Conservation (phyloP, 2,888 invertebrate genomes). For the Drosophila silvestris region DNA sequence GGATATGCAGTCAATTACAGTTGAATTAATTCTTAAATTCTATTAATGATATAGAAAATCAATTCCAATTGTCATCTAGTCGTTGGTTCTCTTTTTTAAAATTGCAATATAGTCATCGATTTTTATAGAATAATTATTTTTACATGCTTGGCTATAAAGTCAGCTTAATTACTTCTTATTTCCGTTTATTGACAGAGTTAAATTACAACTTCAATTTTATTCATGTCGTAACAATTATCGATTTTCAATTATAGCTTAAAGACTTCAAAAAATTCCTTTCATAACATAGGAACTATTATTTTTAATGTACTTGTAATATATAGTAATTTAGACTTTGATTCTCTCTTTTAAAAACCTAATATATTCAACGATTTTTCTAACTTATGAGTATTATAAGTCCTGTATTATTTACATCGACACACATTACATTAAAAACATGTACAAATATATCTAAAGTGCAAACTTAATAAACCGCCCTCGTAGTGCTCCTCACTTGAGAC, state of each 20-base stretch:
- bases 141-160: neutral
- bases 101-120: too few relatives aligned
- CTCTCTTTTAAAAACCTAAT: neutral
- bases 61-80: neutral
- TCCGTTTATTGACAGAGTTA: neutral
- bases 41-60: neutral
- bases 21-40: neutral
- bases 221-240: neutral
- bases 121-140: neutral
- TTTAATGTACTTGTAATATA: neutral
- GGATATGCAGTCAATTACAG: neutral
- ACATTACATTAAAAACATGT: neutral
- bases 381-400: neutral
- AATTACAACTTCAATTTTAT: neutral
- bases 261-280: neutral
- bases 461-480: conserved; percentile 32
- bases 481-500: conserved; percentile 41
- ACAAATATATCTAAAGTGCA: neutral
- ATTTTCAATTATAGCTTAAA: neutral
- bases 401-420: neutral
- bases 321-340: neutral
- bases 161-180: neutral
- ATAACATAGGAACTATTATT: neutral
- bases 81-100: neutral
- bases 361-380: neutral